These are phyloP conservation scores for Pygocentrus nattereri DNA, from an alignment of 2,797 vertebrate species.

Conservation along the genomic window DNA sequence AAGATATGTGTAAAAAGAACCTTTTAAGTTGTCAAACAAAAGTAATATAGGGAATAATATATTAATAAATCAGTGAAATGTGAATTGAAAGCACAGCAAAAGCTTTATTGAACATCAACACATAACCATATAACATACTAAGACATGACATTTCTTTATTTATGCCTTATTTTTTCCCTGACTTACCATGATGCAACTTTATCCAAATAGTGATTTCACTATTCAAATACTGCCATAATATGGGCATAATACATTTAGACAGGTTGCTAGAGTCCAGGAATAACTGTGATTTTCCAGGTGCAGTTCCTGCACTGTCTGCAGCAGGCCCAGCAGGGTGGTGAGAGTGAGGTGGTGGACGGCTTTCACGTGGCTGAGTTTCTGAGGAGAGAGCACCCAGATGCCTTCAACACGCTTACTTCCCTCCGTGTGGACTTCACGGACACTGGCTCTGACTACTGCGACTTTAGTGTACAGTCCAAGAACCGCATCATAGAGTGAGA, in stretches of 20 bases:
- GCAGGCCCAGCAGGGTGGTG: constrained; percentile 87
- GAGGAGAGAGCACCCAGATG: constrained; percentile 83
- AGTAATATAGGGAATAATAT: no score
- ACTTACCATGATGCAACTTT: background rate
- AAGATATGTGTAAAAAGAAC: no score
- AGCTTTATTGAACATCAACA: no score
- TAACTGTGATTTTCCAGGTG: constrained; percentile 76
- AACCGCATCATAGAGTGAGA: constrained; percentile 91
- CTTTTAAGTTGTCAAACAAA: no score
- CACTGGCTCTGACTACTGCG: constrained; percentile 90
- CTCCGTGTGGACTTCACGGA: constrained; percentile 89
- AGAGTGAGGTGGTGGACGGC: constrained; percentile 90
- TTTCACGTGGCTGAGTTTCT: constrained; percentile 86
- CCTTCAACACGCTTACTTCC: constrained; percentile 84
- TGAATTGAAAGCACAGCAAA: no score
- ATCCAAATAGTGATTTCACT: background rate
- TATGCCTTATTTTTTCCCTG: background rate
- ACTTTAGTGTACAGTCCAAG: constrained; percentile 93
- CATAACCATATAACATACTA: background rate
- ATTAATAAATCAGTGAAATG: no score
- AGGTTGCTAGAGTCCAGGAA: background rate
- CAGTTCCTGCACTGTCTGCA: constrained; percentile 94
- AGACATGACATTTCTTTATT: background rate
- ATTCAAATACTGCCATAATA: background rate
- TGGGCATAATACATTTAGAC: background rate